These are phyloP conservation scores for Ateles fusciceps DNA, from an alignment of 2,797 vertebrate genomes.

Conservation along the genomic window DNA sequence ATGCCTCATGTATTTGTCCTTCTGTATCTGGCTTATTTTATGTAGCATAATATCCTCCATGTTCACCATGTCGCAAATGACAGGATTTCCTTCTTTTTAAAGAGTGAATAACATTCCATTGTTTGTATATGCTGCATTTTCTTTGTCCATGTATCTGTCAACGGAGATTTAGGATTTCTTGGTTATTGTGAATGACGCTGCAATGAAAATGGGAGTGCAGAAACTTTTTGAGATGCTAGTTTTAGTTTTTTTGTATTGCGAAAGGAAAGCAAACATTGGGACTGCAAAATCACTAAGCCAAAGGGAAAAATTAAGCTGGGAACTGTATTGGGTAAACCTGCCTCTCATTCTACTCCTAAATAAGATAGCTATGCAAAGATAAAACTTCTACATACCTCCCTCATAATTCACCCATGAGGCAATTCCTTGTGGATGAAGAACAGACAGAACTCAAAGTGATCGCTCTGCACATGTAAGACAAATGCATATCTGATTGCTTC, in stretches of 20 bases:
- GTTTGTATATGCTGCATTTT: background rate
- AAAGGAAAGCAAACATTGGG: background rate
- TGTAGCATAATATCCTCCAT: background rate
- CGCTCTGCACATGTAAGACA: background rate
- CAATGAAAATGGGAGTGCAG: background rate
- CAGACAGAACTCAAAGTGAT: background rate
- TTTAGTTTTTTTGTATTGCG: background rate
- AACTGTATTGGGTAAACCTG: background rate
- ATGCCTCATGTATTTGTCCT: background rate
- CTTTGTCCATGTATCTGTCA: background rate
- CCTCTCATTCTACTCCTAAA: background rate
- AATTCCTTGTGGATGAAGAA: background rate
- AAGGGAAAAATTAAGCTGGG: background rate
- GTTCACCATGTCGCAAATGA: background rate
- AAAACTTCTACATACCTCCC: background rate
- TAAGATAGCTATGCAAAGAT: background rate
- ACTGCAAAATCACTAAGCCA: background rate
- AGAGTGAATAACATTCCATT: background rate
- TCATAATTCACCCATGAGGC: background rate
- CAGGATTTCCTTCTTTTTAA: background rate
- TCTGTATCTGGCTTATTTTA: background rate
- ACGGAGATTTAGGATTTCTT: background rate
- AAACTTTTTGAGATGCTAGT: background rate
- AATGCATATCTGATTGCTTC: background rate
- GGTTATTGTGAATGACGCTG: background rate